Evolutionary conservation across 2,113 vertebrate genomes (phyloP).

Genomic region (Oreochromis aureus): DNA sequence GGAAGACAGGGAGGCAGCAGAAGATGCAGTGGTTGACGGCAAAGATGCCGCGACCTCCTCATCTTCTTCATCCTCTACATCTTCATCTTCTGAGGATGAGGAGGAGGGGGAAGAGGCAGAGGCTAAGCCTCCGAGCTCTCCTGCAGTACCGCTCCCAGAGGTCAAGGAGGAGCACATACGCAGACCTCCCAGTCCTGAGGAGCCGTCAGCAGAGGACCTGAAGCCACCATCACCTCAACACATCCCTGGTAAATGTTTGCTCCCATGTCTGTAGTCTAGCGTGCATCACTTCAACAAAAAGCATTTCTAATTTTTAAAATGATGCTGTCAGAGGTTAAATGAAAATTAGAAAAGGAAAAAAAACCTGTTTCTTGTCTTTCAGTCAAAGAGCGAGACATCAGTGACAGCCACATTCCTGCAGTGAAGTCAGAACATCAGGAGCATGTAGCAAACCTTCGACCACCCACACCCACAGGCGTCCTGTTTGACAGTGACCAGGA

Average conservation of each 20-base stretch:
- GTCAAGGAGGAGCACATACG: constrained; percentile 26
- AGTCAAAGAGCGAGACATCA: constrained; percentile 58
- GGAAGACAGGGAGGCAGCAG: constrained; percentile 57
- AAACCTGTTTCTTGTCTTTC: neutral
- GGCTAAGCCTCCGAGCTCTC: constrained; percentile 36
- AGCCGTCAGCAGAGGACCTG: constrained; percentile 18
- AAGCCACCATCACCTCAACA: constrained; percentile 54
- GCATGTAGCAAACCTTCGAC: constrained; percentile 48
- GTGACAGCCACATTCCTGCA: constrained; percentile 43
- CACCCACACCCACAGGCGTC: constrained; percentile 68
- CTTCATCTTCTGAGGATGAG: constrained; percentile 61
- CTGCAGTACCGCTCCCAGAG: neutral
- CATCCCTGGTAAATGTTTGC: constrained; percentile 41
- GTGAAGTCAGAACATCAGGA: constrained; percentile 67
- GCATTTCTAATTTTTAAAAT: neutral
- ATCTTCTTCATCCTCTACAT: constrained; percentile 56
- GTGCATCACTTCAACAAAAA: neutral
- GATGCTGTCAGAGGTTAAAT: neutral
- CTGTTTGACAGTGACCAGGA: constrained; percentile 71
- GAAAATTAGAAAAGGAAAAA: neutral
- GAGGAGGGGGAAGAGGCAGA: constrained; percentile 1
- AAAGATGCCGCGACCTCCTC: constrained; percentile 40
- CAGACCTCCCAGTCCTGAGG: constrained; percentile 45
- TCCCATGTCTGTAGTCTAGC: neutral
- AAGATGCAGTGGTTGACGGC: constrained; percentile 9